phyloP scores from a whole-genome alignment of 2,113 vertebrate genomes.

The Oceanites oceanicus region DNA sequence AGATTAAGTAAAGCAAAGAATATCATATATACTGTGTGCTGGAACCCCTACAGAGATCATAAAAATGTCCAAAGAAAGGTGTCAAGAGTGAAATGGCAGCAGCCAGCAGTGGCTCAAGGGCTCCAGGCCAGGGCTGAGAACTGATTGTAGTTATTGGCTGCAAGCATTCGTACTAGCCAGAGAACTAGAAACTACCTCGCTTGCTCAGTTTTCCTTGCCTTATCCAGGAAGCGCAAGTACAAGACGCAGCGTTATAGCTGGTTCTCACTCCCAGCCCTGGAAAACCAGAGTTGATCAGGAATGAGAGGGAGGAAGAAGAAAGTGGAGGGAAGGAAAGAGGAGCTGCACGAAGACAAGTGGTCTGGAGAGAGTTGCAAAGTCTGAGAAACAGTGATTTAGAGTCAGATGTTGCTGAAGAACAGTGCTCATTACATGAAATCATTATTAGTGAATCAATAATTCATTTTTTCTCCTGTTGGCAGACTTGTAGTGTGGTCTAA shows the following conservation, averaged over 20 bases:
- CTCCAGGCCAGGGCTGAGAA: not conserved
- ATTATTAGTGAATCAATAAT: not conserved
- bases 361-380: not conserved
- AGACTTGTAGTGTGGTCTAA: not conserved
- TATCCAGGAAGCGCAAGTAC: not conserved
- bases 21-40: not conserved
- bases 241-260: not conserved
- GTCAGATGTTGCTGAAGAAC: not conserved
- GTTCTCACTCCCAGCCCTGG: not conserved
- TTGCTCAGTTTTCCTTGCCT: not conserved
- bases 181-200: not conserved
- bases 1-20: not conserved
- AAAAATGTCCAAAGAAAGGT: not conserved
- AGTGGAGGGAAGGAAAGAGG: not conserved
- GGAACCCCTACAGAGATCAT: not conserved
- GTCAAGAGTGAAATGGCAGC: not conserved
- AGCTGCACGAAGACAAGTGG: not conserved
- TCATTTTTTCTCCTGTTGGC: not conserved
- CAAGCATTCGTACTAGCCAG: rapidly evolving
- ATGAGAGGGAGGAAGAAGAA: not conserved
- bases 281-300: not conserved
- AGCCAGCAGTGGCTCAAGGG: not conserved
- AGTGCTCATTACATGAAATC: not conserved
- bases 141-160: not conserved
- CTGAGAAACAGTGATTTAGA: not conserved